Percentiles rank a stretch among this genome's conserved stretches.
Conservation (phyloP, 2,888 invertebrate genomes). For the Phaonia tiefii region DNA sequence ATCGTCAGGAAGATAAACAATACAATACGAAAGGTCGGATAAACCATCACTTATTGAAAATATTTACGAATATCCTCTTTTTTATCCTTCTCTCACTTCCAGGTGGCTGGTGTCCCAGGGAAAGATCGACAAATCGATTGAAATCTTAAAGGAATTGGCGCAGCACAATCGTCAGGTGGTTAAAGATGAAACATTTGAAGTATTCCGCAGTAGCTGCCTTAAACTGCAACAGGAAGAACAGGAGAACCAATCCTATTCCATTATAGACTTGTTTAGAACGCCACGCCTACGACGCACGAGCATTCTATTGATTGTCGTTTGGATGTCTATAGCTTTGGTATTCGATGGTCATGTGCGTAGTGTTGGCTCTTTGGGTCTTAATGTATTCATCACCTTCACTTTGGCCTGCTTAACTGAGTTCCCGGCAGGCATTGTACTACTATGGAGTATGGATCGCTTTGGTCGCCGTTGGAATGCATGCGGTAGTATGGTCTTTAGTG, state of each 20-base stretch:
- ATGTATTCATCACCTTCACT: conserved; percentile 90
- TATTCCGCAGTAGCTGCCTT: conserved; percentile 85
- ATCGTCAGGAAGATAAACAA: too few relatives aligned
- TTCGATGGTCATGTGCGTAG: conserved; percentile 94
- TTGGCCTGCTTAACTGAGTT: conserved; percentile 91
- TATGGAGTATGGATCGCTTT: conserved; percentile 87
- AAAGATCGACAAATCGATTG: conserved; percentile 87
- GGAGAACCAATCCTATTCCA: conserved; percentile 86
- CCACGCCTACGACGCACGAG: conserved; percentile 88
- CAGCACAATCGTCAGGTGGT: conserved; percentile 87
- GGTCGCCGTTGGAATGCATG: conserved; percentile 92
- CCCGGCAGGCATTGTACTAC: conserved; percentile 91
- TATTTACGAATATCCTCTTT: too few relatives aligned
- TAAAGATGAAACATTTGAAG: conserved; percentile 85
- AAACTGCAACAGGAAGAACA: conserved; percentile 87
- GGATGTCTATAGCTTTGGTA: conserved; percentile 92
- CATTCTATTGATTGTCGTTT: conserved; percentile 88
- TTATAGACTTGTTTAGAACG: conserved; percentile 88
- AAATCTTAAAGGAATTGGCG: conserved; percentile 88
- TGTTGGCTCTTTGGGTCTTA: conserved; percentile 89
- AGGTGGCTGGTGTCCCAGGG: conserved; percentile 94
- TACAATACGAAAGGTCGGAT: too few relatives aligned
- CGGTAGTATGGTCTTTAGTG: conserved; percentile 90
- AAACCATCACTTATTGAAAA: too few relatives aligned
- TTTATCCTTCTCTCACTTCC: neutral